These are phyloP conservation scores for Micromys minutus DNA, from an alignment of 2,113 vertebrate genomes.

Conservation along the genomic window DNA sequence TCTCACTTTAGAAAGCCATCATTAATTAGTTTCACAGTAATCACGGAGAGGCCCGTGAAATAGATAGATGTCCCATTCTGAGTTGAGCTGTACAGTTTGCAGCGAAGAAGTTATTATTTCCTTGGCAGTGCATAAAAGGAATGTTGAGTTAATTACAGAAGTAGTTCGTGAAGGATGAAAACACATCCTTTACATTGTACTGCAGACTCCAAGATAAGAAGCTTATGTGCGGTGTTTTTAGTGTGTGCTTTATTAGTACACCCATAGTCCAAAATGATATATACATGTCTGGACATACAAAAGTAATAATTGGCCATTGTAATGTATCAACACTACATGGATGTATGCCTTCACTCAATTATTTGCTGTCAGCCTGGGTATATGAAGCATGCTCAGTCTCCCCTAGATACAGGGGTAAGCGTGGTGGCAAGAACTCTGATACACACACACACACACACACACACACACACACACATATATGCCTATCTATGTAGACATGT, in stretches of 20 bases:
- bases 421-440: not conserved
- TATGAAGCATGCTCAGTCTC: not conserved
- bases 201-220: not conserved
- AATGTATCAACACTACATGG: not conserved
- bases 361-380: not conserved
- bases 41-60: slow-evolving; percentile 79
- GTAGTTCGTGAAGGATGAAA: slow-evolving; percentile 61
- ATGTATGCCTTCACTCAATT: not conserved
- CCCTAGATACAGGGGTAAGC: not conserved
- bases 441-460: not conserved
- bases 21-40: slow-evolving; percentile 86
- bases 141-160: slow-evolving; percentile 81
- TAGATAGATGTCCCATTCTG: slow-evolving; percentile 82
- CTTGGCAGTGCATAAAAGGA: slow-evolving; percentile 81
- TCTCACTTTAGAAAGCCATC: slow-evolving; percentile 82
- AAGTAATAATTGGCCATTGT: not conserved
- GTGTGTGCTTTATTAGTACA: not conserved
- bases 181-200: not conserved
- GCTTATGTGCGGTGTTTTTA: not conserved
- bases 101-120: slow-evolving; percentile 84
- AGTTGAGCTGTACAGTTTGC: slow-evolving; percentile 81
- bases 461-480: not conserved
- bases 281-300: not conserved
- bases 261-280: not conserved
- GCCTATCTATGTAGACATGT: not conserved